Percentiles rank a stretch among this genome's conserved stretches.
phyloP scores from a whole-genome alignment of 2,113 vertebrate genomes.

The Pipa parva region DNA sequence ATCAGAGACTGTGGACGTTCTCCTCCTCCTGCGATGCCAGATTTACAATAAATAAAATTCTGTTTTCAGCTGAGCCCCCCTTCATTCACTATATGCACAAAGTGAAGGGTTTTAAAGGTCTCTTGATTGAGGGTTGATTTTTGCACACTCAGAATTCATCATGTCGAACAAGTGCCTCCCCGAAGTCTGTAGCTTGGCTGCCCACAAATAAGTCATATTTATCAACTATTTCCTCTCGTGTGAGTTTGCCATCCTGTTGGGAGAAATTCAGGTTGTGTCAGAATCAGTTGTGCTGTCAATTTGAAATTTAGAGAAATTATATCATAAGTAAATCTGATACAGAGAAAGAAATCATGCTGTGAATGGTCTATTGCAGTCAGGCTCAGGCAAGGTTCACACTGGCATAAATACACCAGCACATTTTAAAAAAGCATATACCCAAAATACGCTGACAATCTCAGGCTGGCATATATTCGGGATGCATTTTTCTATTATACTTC shows the following conservation, averaged over 20 bases:
- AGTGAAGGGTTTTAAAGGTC: background rate
- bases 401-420: too few relatives aligned
- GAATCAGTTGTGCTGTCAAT: background rate
- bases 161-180: constrained; percentile 81
- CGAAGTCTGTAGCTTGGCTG: constrained; percentile 90
- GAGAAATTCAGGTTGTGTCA: background rate
- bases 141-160: constrained; percentile 74
- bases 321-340: background rate
- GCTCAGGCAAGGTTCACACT: too few relatives aligned
- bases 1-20: background rate
- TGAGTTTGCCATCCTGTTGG: constrained; percentile 81
- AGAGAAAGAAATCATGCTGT: background rate
- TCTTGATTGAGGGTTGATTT: constrained; percentile 1
- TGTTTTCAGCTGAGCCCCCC: constrained; percentile 6
- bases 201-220: constrained; percentile 89
- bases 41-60: constrained; percentile 42
- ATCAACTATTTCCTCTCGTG: constrained; percentile 78
- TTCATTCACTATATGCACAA: background rate
- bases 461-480: too few relatives aligned
- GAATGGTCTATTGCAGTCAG: too few relatives aligned
- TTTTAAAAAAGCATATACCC: too few relatives aligned
- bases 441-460: too few relatives aligned
- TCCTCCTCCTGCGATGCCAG: background rate
- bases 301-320: background rate
- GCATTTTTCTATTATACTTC: too few relatives aligned